Conservation (phyloP, 2,888 invertebrate species). For the Polyploca ridens region DNA sequence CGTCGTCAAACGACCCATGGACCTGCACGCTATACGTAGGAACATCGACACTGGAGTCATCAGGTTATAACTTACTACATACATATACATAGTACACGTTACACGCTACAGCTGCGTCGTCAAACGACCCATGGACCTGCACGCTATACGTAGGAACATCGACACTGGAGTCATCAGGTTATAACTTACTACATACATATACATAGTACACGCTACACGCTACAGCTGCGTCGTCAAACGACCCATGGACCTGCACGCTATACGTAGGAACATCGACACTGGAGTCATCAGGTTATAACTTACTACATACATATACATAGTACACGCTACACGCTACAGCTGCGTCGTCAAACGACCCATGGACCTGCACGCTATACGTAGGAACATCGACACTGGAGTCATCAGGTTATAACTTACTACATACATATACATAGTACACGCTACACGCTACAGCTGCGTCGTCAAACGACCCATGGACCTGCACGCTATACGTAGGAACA, state of each 20-base stretch:
- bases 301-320: neutral
- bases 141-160: slow-evolving; percentile 93
- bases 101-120: slow-evolving; percentile 93
- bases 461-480: slow-evolving; percentile 95
- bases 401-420: slow-evolving; percentile 72
- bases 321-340: too few relatives aligned
- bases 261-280: slow-evolving; percentile 94
- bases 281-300: slow-evolving; percentile 86
- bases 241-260: slow-evolving; percentile 94
- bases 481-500: slow-evolving; percentile 92
- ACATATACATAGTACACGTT: too few relatives aligned
- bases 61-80: slow-evolving; percentile 47
- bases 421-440: neutral
- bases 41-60: slow-evolving; percentile 94
- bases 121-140: slow-evolving; percentile 94
- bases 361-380: slow-evolving; percentile 93
- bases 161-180: slow-evolving; percentile 90
- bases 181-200: neutral
- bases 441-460: slow-evolving; percentile 91
- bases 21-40: slow-evolving; percentile 92
- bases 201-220: too few relatives aligned
- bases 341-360: slow-evolving; percentile 92
- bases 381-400: slow-evolving; percentile 93
- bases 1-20: slow-evolving; percentile 93
- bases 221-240: slow-evolving; percentile 91